Evolutionary conservation across 2,888 invertebrate genomes (phyloP).

Genomic region (Elegia similella): DNA sequence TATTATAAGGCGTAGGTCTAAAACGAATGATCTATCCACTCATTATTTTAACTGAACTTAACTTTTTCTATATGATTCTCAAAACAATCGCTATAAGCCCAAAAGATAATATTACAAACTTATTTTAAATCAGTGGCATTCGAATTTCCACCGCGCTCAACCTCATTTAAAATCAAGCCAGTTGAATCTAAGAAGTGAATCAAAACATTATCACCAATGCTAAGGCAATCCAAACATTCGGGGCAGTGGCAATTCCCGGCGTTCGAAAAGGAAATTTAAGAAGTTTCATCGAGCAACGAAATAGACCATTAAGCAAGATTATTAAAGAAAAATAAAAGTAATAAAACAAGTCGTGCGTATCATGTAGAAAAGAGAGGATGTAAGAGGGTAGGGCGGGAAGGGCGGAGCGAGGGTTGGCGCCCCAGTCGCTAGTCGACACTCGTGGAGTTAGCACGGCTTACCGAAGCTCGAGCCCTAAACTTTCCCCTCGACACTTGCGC

Average conservation of each 20-base stretch:
- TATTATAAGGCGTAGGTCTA: too few species aligned
- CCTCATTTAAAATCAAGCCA: conserved; percentile 3
- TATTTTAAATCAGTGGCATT: neutral
- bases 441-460: conserved; percentile 29
- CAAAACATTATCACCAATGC: conserved; percentile 20
- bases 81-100: neutral
- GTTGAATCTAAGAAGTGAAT: conserved; percentile 2
- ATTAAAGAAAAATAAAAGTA: conserved; percentile 77
- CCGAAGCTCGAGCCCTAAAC: conserved; percentile 28
- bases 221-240: conserved; percentile 28
- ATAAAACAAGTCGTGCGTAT: conserved; percentile 72
- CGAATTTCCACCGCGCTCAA: neutral
- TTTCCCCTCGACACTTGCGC: conserved; percentile 33
- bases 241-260: conserved; percentile 40
- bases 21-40: too few species aligned
- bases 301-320: conserved; percentile 73
- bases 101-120: conserved; percentile 1
- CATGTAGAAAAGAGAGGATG: conserved; percentile 54
- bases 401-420: conserved; percentile 38
- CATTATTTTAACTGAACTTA: neutral
- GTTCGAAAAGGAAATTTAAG: conserved; percentile 54
- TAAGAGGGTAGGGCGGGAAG: conserved; percentile 51
- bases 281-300: conserved; percentile 64
- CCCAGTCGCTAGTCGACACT: conserved; percentile 57
- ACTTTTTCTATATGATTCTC: neutral